Evolutionary conservation across 2,888 invertebrate genomes (phyloP).

Genomic region (Myopa tessellatipennis): DNA sequence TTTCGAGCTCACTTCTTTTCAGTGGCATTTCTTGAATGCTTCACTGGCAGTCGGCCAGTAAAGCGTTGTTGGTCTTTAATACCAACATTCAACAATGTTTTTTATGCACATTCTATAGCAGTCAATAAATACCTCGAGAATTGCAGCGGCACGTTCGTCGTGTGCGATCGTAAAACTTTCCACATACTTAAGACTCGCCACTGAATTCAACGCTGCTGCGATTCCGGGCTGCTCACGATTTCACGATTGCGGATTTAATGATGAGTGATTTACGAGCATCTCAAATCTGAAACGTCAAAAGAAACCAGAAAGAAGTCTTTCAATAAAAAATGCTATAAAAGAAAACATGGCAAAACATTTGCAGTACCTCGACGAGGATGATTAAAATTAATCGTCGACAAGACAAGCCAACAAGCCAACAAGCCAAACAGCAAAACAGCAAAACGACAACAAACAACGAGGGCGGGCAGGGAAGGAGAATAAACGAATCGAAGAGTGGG

Average conservation of each 20-base stretch:
- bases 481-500: too few relatives aligned
- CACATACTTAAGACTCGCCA: background rate
- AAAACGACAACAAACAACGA: conserved; percentile 2
- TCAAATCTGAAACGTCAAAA: conserved; percentile 26
- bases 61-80: background rate
- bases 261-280: conserved; percentile 36
- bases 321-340: conserved; percentile 19
- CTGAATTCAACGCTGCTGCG: background rate
- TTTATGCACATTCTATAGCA: conserved; percentile 3
- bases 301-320: conserved; percentile 10
- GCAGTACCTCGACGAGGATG: conserved; percentile 25
- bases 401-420: conserved; percentile 33
- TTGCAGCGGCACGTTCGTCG: background rate
- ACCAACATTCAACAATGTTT: background rate
- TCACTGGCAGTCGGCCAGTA: too few relatives aligned
- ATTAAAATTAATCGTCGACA: conserved; percentile 44
- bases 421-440: conserved; percentile 18
- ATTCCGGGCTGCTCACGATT: conserved; percentile 1
- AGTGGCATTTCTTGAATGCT: too few relatives aligned
- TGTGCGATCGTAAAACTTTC: background rate
- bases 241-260: conserved; percentile 16
- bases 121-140: background rate
- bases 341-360: conserved; percentile 6
- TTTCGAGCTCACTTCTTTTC: too few relatives aligned
- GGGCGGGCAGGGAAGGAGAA: background rate